These are phyloP conservation scores for Hoplostethus atlanticus DNA, from an alignment of 2,797 vertebrate species.

Conservation along the genomic window DNA sequence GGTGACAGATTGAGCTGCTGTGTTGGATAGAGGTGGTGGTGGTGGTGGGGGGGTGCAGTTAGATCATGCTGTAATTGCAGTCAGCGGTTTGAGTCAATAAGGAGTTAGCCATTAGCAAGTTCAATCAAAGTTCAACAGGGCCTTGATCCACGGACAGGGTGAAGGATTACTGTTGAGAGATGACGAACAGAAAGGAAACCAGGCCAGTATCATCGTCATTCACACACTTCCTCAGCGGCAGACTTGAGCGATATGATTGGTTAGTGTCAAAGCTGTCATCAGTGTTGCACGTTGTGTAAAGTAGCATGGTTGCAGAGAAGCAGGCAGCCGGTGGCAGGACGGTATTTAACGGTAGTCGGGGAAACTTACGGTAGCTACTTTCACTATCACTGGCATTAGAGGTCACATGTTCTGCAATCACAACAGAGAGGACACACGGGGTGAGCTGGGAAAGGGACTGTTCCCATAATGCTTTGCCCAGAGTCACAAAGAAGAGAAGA, in stretches of 20 bases:
- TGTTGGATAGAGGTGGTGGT: neutral
- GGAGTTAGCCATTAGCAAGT: slow-evolving; percentile 32
- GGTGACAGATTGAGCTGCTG: too few species aligned
- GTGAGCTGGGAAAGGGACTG: slow-evolving; percentile 74
- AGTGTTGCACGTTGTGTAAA: too few species aligned
- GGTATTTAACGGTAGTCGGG: neutral
- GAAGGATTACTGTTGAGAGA: too few species aligned
- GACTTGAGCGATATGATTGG: neutral
- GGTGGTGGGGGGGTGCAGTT: slow-evolving; percentile 3
- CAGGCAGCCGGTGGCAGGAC: slow-evolving; percentile 11
- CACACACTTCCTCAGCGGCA: neutral
- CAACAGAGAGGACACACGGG: slow-evolving; percentile 85
- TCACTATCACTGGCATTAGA: slow-evolving; percentile 99
- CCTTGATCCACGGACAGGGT: neutral
- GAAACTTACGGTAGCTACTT: slow-evolving; percentile 98
- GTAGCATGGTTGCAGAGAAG: slow-evolving; percentile 3
- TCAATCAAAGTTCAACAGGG: neutral
- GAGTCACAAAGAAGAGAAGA: neutral
- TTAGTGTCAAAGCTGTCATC: neutral
- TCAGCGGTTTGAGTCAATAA: slow-evolving; percentile 15
- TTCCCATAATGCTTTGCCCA: slow-evolving; percentile 65
- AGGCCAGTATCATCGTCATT: neutral
- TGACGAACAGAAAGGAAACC: neutral
- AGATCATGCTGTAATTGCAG: slow-evolving; percentile 50
- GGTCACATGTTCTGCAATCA: slow-evolving; percentile 96